Evolutionary conservation across 30 jellyfish, hydroid and myxozoan genomes (phyloP).

Genomic region (Clytia hemisphaerica): DNA sequence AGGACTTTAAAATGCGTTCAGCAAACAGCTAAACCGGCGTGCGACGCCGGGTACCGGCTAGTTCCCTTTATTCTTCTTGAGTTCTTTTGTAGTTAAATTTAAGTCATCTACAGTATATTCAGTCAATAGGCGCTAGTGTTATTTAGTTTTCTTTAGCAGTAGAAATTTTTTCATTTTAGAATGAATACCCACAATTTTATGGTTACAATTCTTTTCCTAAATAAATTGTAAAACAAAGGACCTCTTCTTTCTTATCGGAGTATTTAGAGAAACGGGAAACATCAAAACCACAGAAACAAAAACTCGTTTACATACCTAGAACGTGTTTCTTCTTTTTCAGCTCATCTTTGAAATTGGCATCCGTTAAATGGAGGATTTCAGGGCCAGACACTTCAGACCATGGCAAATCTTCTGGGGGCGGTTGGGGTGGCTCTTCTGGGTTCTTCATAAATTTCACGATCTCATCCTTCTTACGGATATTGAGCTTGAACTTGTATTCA

Average conservation of each 20-base stretch:
- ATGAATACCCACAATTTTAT: too few relatives aligned
- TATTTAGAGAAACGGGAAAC: too few relatives aligned
- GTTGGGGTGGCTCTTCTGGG: slow-evolving; percentile 96
- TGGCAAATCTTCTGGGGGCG: slow-evolving; percentile 86
- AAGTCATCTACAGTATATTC: too few relatives aligned
- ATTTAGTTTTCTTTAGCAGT: too few relatives aligned
- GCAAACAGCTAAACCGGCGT: too few relatives aligned
- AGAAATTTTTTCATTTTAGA: too few relatives aligned
- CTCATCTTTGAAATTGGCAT: slow-evolving; percentile 56
- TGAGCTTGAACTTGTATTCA: slow-evolving; percentile 43
- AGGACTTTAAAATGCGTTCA: too few relatives aligned
- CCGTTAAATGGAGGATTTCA: slow-evolving; percentile 58
- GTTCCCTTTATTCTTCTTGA: too few relatives aligned
- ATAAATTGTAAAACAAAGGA: background rate
- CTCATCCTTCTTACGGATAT: slow-evolving; percentile 48
- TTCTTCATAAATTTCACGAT: slow-evolving; percentile 88
- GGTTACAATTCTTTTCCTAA: background rate
- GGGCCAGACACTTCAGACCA: slow-evolving; percentile 78
- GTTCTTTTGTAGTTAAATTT: too few relatives aligned
- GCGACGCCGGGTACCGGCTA: too few relatives aligned
- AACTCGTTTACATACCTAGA: slow-evolving; percentile 30
- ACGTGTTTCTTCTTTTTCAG: slow-evolving; percentile 76
- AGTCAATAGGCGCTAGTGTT: too few relatives aligned
- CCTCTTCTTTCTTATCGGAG: too few relatives aligned
- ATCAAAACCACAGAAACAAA: background rate